Percentiles rank a stretch among this genome's conserved stretches.
Evolutionary conservation across 2,797 vertebrate genomes (phyloP).

Genomic region (Hoplostethus atlanticus): DNA sequence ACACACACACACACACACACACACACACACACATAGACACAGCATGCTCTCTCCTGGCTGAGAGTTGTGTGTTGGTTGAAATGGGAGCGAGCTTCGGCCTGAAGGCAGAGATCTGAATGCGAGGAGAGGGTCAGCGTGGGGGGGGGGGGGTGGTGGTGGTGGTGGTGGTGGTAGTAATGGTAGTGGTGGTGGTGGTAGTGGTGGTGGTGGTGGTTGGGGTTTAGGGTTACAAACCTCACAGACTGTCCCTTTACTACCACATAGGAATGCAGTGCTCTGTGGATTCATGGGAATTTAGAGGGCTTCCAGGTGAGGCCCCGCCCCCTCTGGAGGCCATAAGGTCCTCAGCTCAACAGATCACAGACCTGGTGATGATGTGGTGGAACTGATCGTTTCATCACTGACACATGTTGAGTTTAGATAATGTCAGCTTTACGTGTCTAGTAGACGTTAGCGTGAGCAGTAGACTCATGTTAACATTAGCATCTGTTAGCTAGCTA

Average conservation of each 20-base stretch:
- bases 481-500: too few species aligned
- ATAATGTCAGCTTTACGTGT: too few species aligned
- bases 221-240: constrained; percentile 69
- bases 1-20: constrained; percentile 9
- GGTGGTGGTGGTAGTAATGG: constrained; percentile 46
- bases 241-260: constrained; percentile 62
- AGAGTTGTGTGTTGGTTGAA: constrained; percentile 47
- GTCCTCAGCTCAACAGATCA: not conserved
- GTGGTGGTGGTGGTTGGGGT: constrained; percentile 36
- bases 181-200: constrained; percentile 34
- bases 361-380: too few species aligned
- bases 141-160: constrained; percentile 47
- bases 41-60: constrained; percentile 25
- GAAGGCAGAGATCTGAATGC: constrained; percentile 69
- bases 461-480: too few species aligned
- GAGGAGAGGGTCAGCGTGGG: constrained; percentile 65
- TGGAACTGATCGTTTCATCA: too few species aligned
- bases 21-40: constrained; percentile 16
- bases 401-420: too few species aligned
- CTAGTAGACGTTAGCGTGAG: too few species aligned
- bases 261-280: constrained; percentile 18
- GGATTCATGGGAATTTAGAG: constrained; percentile 33
- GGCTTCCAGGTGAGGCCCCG: too few species aligned
- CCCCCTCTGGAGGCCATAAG: constrained; percentile 34
- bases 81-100: constrained; percentile 70